Conservation (phyloP, 1,140 invertebrate species). For the Dysdera silvatica region DNA sequence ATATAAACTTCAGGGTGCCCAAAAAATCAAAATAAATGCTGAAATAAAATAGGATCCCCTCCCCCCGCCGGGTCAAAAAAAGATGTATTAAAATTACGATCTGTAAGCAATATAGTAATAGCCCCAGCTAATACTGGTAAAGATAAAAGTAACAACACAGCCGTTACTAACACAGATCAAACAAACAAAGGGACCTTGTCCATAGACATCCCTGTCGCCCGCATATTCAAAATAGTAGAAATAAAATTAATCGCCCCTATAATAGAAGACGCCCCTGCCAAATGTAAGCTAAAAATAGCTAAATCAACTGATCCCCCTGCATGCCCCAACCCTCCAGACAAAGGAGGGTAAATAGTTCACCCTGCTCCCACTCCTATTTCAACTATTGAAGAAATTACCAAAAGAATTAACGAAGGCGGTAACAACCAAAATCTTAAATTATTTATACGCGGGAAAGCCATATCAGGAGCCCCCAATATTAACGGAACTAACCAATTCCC, state of each 20-base stretch:
- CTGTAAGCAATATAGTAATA: constrained; percentile 57
- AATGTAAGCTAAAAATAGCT: constrained; percentile 58
- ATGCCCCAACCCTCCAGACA: constrained; percentile 53
- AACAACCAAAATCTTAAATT: constrained; percentile 69
- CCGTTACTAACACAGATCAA: constrained; percentile 61
- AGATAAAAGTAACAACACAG: constrained; percentile 56
- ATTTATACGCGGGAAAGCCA: constrained; percentile 66
- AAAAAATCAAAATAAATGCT: constrained; percentile 72
- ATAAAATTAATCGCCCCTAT: constrained; percentile 58
- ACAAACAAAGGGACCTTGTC: constrained; percentile 51
- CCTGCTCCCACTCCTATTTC: constrained; percentile 54
- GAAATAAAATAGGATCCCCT: constrained; percentile 61
- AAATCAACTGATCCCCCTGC: constrained; percentile 55
- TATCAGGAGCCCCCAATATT: constrained; percentile 62
- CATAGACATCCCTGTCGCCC: constrained; percentile 42
- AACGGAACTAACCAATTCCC: constrained; percentile 66
- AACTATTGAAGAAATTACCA: constrained; percentile 50
- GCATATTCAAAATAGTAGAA: constrained; percentile 45
- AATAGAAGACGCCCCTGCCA: constrained; percentile 58
- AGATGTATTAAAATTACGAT: constrained; percentile 61
- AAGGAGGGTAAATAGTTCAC: constrained; percentile 61
- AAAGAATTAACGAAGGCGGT: constrained; percentile 53
- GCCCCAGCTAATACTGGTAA: constrained; percentile 62
- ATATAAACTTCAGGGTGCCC: constrained; percentile 69
- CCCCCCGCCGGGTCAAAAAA: constrained; percentile 60